Evolutionary conservation across 2,113 vertebrate genomes (phyloP).

Genomic region (Pluvianellus socialis): DNA sequence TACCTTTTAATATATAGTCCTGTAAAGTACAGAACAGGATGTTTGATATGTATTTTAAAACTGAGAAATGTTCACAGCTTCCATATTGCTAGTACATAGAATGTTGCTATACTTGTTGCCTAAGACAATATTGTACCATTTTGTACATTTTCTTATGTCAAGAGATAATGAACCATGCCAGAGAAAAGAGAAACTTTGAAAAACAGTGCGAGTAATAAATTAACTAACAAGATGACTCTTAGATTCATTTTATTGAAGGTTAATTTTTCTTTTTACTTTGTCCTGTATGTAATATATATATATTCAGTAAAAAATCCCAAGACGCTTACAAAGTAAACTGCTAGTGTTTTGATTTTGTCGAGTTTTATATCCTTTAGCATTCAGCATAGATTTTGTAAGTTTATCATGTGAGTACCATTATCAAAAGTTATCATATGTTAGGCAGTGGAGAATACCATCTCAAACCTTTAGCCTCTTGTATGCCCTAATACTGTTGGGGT

Average conservation of each 20-base stretch:
- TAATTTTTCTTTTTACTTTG: not conserved
- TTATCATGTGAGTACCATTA: not conserved
- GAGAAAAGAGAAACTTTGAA: not conserved
- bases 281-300: not conserved
- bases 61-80: not conserved
- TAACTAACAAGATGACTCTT: not conserved
- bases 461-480: not conserved
- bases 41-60: not conserved
- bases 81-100: not conserved
- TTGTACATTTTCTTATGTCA: not conserved
- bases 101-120: not conserved
- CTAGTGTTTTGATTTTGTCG: not conserved
- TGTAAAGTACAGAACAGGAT: not conserved
- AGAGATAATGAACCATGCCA: not conserved
- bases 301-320: not conserved
- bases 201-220: not conserved
- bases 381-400: not conserved
- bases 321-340: not conserved
- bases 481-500: not conserved
- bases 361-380: not conserved
- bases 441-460: not conserved
- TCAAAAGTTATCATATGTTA: not conserved
- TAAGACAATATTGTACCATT: not conserved
- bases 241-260: not conserved
- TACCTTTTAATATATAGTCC: not conserved